Percentiles rank a stretch among this genome's conserved stretches.
Conservation (phyloP, 2,888 invertebrate genomes). For the Epinotia demarniana region DNA sequence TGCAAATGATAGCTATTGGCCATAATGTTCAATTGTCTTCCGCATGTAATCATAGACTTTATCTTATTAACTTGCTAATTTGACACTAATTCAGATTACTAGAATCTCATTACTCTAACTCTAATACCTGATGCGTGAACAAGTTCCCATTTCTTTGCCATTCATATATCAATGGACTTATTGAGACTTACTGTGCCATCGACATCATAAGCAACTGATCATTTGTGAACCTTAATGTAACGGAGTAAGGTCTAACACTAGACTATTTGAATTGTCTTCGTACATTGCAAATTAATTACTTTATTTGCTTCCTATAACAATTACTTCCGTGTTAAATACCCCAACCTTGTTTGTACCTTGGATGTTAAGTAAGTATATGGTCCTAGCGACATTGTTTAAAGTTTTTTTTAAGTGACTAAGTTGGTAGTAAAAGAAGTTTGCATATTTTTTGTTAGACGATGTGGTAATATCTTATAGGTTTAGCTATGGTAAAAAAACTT, state of each 20-base stretch:
- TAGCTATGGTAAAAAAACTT: background rate
- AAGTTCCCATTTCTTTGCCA: conserved; percentile 27
- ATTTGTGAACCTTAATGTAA: background rate
- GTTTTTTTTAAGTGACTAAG: background rate
- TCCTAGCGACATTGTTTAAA: conserved; percentile 11
- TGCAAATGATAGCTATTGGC: background rate
- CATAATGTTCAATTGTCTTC: background rate
- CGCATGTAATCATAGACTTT: background rate
- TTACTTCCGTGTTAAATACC: conserved; percentile 17
- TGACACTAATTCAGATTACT: conserved; percentile 26
- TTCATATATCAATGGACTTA: conserved; percentile 18
- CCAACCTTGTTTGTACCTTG: conserved; percentile 20
- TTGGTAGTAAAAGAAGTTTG: background rate
- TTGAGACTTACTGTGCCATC: conserved; percentile 1
- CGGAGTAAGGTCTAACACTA: background rate
- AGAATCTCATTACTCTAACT: conserved; percentile 21
- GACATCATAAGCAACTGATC: background rate
- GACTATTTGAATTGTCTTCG: background rate
- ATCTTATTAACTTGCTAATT: conserved; percentile 13
- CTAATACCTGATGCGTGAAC: conserved; percentile 30
- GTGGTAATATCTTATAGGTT: background rate
- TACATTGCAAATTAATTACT: conserved; percentile 23
- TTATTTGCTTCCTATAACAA: conserved; percentile 23
- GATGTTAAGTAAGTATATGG: conserved; percentile 5
- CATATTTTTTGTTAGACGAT: background rate